phyloP scores from a whole-genome alignment of 2,888 invertebrate genomes.

The Caenorhabditis panamensis region DNA sequence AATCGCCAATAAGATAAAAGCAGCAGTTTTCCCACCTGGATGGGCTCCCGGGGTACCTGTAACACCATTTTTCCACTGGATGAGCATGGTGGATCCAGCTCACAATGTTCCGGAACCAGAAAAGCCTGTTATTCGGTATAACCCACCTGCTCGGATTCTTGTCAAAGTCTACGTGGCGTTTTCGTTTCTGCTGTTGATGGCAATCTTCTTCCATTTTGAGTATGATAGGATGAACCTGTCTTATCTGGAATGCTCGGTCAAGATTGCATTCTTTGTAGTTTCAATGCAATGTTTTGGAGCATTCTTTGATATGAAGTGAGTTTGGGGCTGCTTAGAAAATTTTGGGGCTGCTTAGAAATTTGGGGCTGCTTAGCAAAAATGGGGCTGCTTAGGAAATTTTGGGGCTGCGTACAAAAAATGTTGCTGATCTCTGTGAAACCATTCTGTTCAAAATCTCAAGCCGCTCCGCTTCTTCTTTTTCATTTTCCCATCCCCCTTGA shows the following conservation, averaged over 20 bases:
- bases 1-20: slow-evolving; percentile 83
- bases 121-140: slow-evolving; percentile 75
- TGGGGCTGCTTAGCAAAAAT: background rate
- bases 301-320: slow-evolving; percentile 71
- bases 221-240: slow-evolving; percentile 75
- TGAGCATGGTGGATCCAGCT: slow-evolving; percentile 73
- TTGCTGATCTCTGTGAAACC: background rate
- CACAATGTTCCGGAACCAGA: slow-evolving; percentile 77
- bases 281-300: slow-evolving; percentile 78
- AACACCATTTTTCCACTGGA: slow-evolving; percentile 79
- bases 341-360: no score
- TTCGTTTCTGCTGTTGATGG: slow-evolving; percentile 75
- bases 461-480: no score
- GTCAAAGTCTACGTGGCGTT: slow-evolving; percentile 74
- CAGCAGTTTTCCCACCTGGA: slow-evolving; percentile 90
- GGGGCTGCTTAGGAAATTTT: background rate
- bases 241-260: slow-evolving; percentile 75
- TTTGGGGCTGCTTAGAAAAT: background rate
- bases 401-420: background rate
- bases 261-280: slow-evolving; percentile 78
- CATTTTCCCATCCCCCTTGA: no score
- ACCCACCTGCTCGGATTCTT: slow-evolving; percentile 71
- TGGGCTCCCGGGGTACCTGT: slow-evolving; percentile 87
- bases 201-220: slow-evolving; percentile 80
- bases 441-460: no score